Base-by-base conservation (phyloP, 2,888 invertebrate species). In the Clepsis dumicolana region DNA sequence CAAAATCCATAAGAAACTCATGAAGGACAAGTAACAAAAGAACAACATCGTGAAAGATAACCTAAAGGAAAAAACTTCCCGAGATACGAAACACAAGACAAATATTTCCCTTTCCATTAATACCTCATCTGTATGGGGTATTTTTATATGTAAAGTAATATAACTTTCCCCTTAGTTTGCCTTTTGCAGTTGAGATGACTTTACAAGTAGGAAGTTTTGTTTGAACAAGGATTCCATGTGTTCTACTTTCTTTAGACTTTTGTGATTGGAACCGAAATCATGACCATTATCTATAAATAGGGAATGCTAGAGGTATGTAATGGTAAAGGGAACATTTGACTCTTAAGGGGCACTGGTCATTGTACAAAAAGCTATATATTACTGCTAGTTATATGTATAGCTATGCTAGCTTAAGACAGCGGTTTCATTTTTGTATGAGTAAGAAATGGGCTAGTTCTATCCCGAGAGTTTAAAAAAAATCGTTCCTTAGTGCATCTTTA, bases 181-280 rank as follows among this genome's bases (percentile, higher is more conserved):
- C 73, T 65, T 70, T 71, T 68, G 65, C 72, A 66, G 72, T 68
- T 71, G 54, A 69, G 73, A 73, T 71, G 73, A 71, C 73, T 73
- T 72, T 59, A 61, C 50, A 66, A 73, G 70, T 71, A 71, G 61
- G 59, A 66, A 65, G 72, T 72, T 73, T 71, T 73, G 73, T 72
- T 73, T 66, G 60, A 72, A 70, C 70, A 68, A 56, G 59, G 61
- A 71, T 69, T 66, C 7, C 16, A 29, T 32, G 21, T 59, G 70
- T 56, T 60, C 68, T 60, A 54, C 54, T 68, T 64, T 25, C 64
- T 65, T 65, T 44, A 56, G 56, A 57, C 41, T 35, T 53, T 64
- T 16, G 56, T 70, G 56, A 69, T 69, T 71, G 65, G 66, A 68
- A 60, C 54, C n/a, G n/a, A n/a, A n/a, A n/a, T n/a, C n/a, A n/a